phyloP scores from a whole-genome alignment of 2,888 invertebrate genomes.

The Drosophila nigricruria region DNA sequence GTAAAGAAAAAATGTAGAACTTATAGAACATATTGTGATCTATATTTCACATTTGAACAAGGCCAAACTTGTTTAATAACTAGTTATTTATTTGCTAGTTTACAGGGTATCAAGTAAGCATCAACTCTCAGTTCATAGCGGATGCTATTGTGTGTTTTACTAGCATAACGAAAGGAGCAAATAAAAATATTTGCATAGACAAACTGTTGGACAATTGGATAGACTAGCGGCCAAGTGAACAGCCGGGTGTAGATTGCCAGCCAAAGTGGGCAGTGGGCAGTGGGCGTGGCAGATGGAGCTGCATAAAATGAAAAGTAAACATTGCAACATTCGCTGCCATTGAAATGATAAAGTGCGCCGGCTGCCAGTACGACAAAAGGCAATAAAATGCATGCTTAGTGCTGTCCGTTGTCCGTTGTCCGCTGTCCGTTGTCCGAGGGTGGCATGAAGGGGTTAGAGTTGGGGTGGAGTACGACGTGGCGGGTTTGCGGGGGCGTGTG shows the following conservation, averaged over 20 bases:
- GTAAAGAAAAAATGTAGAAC: too few species aligned
- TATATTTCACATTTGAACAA: not conserved
- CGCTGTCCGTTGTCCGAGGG: not conserved
- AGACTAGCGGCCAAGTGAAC: slow-evolving; percentile 70
- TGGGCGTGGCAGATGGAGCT: slow-evolving; percentile 16
- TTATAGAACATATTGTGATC: not conserved
- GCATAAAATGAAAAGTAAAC: slow-evolving; percentile 80
- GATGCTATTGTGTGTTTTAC: slow-evolving; percentile 37
- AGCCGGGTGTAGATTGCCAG: slow-evolving; percentile 36
- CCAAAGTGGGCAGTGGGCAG: not conserved
- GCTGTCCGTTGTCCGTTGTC: slow-evolving; percentile 15
- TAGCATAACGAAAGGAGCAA: slow-evolving; percentile 64
- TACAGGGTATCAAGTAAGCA: slow-evolving; percentile 12
- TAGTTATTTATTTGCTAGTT: not conserved
- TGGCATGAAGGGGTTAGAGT: not conserved
- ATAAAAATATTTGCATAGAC: slow-evolving; percentile 84
- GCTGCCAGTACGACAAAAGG: slow-evolving; percentile 66
- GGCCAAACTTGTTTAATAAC: not conserved
- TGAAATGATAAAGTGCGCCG: slow-evolving; percentile 78
- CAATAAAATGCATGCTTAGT: slow-evolving; percentile 81
- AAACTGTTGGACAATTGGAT: slow-evolving; percentile 70
- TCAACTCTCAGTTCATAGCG: not conserved
- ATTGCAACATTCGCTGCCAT: slow-evolving; percentile 66
- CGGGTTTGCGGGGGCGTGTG: slow-evolving; percentile 1
- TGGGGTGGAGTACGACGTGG: not conserved